These are phyloP conservation scores for Leptura quadrifasciata DNA, from an alignment of 2,888 invertebrate genomes.

Conservation along the genomic window DNA sequence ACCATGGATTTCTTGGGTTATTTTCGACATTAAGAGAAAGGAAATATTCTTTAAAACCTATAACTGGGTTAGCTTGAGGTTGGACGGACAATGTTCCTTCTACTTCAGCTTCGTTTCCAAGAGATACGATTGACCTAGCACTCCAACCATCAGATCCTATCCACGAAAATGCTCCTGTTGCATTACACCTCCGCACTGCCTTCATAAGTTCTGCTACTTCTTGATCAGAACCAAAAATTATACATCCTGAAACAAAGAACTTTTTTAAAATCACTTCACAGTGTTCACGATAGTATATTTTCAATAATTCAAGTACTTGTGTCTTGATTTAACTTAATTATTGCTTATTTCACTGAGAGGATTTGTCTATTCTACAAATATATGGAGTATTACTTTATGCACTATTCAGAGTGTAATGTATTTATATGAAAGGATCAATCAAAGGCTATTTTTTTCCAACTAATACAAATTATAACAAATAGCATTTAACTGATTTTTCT, in stretches of 20 bases:
- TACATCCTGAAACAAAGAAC: constrained; percentile 82
- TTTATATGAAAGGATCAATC: no score
- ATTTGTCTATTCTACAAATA: no score
- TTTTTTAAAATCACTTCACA: not conserved
- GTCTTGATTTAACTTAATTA: no score
- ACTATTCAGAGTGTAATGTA: no score
- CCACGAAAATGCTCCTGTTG: constrained; percentile 94
- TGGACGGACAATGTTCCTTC: constrained; percentile 97
- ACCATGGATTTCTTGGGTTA: constrained; percentile 96
- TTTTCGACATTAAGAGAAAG: constrained; percentile 88
- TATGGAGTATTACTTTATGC: no score
- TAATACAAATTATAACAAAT: no score
- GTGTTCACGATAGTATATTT: no score
- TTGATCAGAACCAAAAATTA: constrained; percentile 97
- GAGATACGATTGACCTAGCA: constrained; percentile 88
- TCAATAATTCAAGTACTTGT: no score
- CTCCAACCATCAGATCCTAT: constrained; percentile 98
- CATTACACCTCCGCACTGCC: constrained; percentile 90
- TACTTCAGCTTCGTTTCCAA: constrained; percentile 92
- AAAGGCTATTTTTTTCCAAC: no score
- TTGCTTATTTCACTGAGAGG: no score
- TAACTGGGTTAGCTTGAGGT: constrained; percentile 92
- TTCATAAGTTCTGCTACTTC: constrained; percentile 97
- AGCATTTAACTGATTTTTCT: no score
- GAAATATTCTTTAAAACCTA: constrained; percentile 92